These are phyloP conservation scores for Agrochola litura DNA, from an alignment of 2,888 invertebrate genomes.

Conservation along the genomic window DNA sequence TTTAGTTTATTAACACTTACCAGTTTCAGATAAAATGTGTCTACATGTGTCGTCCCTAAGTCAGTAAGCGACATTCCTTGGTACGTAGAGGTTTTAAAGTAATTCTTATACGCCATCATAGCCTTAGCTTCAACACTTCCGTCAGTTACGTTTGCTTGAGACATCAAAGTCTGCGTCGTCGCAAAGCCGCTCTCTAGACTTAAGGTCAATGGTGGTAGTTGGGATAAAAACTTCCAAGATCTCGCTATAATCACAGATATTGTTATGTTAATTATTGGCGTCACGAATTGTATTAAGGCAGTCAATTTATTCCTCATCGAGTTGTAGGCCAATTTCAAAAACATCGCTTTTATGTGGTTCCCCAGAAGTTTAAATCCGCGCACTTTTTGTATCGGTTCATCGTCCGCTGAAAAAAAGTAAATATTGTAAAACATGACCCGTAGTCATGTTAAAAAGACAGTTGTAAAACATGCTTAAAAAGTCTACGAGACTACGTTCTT, in stretches of 20 bases:
- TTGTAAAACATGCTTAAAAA: background rate
- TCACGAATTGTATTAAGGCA: constrained; percentile 84
- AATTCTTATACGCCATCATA: constrained; percentile 81
- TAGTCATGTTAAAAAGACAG: too few relatives aligned
- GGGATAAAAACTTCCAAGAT: constrained; percentile 86
- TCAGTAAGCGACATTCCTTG: constrained; percentile 79
- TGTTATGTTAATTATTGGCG: constrained; percentile 85
- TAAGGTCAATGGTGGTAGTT: constrained; percentile 91
- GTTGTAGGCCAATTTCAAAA: constrained; percentile 83
- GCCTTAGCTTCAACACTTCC: constrained; percentile 76
- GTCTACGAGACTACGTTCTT: background rate
- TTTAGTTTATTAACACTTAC: constrained; percentile 73
- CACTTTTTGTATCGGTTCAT: constrained; percentile 82
- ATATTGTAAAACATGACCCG: background rate
- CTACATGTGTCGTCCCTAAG: constrained; percentile 79
- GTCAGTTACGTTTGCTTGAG: constrained; percentile 74
- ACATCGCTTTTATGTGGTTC: constrained; percentile 88
- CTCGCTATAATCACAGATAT: constrained; percentile 85
- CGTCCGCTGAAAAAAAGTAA: constrained; percentile 75
- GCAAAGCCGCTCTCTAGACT: constrained; percentile 86
- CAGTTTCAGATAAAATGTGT: constrained; percentile 85
- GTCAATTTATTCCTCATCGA: constrained; percentile 83
- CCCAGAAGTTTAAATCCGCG: constrained; percentile 81
- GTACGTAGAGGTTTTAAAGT: constrained; percentile 76
- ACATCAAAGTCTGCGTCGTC: constrained; percentile 81